Evolutionary conservation across 2,797 vertebrate genomes (phyloP).

Genomic region (Argyrosomus regius): DNA sequence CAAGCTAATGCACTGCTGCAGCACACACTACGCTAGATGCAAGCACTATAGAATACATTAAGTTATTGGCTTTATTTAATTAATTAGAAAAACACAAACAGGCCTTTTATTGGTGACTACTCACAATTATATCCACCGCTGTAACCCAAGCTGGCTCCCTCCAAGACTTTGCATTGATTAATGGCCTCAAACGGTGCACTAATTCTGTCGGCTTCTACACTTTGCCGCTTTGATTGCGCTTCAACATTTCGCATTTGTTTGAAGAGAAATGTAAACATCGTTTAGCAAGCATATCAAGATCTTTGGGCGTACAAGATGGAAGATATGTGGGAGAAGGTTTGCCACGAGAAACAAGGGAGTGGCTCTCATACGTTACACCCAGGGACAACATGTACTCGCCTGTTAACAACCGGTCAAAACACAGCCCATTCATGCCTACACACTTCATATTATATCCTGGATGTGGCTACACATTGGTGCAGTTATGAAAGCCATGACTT

Average conservation of each 20-base stretch:
- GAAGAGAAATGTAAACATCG: constrained; percentile 33
- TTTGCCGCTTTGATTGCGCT: constrained; percentile 1
- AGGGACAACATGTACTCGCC: neutral
- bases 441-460: neutral
- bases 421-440: neutral
- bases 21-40: neutral
- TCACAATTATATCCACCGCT: neutral
- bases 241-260: constrained; percentile 16
- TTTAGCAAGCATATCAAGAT: constrained; percentile 13
- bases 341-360: constrained; percentile 16
- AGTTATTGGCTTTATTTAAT: neutral
- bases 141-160: neutral
- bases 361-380: constrained; percentile 11
- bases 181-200: neutral
- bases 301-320: neutral
- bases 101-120: neutral
- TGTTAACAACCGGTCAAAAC: neutral
- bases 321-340: constrained; percentile 15
- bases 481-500: neutral
- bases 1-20: neutral
- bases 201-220: neutral
- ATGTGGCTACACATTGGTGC: neutral
- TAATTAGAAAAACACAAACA: neutral
- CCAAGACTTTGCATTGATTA: neutral
- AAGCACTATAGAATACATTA: neutral